A percentile compares a stretch with the other conserved stretches of the same genome.
phyloP scores from a whole-genome alignment of 2,113 vertebrate genomes.

The Myodes glareolus region DNA sequence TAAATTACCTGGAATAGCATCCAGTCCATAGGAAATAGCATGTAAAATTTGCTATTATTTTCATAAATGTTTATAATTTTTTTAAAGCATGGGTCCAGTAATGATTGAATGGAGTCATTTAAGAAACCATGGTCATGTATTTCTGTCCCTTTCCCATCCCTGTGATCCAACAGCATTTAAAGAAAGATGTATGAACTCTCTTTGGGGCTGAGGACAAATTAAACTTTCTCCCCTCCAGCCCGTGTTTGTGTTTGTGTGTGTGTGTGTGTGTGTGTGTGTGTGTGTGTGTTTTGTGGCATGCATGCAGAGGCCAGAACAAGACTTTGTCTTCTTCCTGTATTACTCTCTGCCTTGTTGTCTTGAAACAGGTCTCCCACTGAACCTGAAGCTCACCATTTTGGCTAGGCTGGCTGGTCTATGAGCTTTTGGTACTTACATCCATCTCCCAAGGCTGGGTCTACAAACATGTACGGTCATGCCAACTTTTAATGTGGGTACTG shows the following conservation, averaged over 20 bases:
- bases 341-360: background rate
- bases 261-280: background rate
- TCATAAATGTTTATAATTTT: background rate
- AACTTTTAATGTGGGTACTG: background rate
- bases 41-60: background rate
- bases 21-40: background rate
- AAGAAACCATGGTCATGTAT: background rate
- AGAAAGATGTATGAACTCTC: background rate
- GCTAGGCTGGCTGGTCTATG: background rate
- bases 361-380: background rate
- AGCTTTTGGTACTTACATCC: background rate
- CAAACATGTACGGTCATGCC: no score
- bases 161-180: background rate
- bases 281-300: background rate
- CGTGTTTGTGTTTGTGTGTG: background rate
- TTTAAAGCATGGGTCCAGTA: background rate
- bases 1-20: background rate
- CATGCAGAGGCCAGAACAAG: background rate
- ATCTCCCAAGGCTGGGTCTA: background rate
- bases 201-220: background rate
- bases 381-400: background rate
- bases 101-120: background rate
- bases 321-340: background rate
- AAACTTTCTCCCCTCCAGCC: background rate
- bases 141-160: background rate